Evolutionary conservation across 2,797 vertebrate species (phyloP), one percentile per base, ranked within the genome.

Genomic region (Lophius americanus): DNA sequence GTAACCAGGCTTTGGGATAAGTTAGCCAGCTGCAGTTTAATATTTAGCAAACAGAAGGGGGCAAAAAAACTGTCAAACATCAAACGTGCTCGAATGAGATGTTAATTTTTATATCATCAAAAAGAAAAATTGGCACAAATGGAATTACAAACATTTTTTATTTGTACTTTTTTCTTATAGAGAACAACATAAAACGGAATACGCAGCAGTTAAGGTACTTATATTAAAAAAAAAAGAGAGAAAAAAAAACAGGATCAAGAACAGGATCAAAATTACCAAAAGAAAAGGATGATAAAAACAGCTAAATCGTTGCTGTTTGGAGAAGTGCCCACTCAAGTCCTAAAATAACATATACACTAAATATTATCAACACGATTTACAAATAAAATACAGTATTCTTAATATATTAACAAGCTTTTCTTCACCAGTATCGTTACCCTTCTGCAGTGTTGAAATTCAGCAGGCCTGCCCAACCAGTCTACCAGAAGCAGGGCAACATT

Each of bases 351-450:
- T 23, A 23, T 10, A 47, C 6, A 68, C 14, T 12, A 51, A 51
- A 39, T 0, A 1, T 13, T 50, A 68, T 53, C 12, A 57, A 66
- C 66, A 70, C 51, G 42, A 80, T 71, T 52, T 56, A 68, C 46
- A 88, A 14, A 70, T 81, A 85, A 86, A 84, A 88, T 52, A 73
- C 46, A 57, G 51, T 57, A 55, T 68, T 67, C 1, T 44, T 56
- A 80, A 84, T 74, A 82, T 79, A 83, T 85, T 79, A 79, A 3
- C 11, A 58, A 9, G 14, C 36, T 75, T 81, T 73, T 78, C 33
- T 55, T 72, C 3, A 56, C 9, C 8, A 52, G 54, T 56, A 14
- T 32, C 70, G 14, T 9, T 50, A 23, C 9, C 36, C 46, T 3
- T 54, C 4, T 2, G 48, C 11, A 49, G 33, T 38, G 7, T 38